phyloP scores from a whole-genome alignment of 1,140 invertebrate species.

The Leptopilina boulardi region DNA sequence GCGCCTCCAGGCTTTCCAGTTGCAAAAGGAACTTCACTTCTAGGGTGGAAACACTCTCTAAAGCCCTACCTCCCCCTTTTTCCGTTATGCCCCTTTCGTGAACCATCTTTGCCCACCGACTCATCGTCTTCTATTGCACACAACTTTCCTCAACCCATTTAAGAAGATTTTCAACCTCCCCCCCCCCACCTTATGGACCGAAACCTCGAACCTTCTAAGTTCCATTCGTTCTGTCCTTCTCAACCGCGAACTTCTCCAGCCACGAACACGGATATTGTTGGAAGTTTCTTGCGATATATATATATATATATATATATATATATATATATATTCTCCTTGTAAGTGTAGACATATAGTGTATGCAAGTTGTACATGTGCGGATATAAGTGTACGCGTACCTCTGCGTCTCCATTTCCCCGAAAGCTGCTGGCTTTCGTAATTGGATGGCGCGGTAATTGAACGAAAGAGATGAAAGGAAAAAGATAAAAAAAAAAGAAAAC shows the following conservation, averaged over 20 bases:
- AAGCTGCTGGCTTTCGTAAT: slow-evolving; percentile 39
- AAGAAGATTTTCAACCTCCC: too few species aligned
- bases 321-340: slow-evolving; percentile 37
- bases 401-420: slow-evolving; percentile 42
- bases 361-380: background rate
- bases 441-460: slow-evolving; percentile 38
- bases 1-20: slow-evolving; percentile 43
- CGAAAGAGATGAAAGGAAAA: slow-evolving; percentile 18
- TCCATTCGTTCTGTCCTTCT: slow-evolving; percentile 41
- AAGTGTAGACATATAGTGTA: slow-evolving; percentile 19
- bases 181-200: background rate
- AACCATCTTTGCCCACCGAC: slow-evolving; percentile 40
- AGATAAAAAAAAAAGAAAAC: background rate
- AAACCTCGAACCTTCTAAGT: background rate
- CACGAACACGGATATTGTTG: slow-evolving; percentile 53
- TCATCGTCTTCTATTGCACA: slow-evolving; percentile 45
- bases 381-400: slow-evolving; percentile 39
- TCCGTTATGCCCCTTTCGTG: slow-evolving; percentile 39
- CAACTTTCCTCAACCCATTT: background rate
- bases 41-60: background rate
- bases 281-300: slow-evolving; percentile 49
- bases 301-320: too few species aligned
- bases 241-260: slow-evolving; percentile 45
- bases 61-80: slow-evolving; percentile 31
- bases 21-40: slow-evolving; percentile 45